These are phyloP conservation scores for Trialeurodes vaporariorum DNA, from an alignment of 1,140 invertebrate species.

Conservation along the genomic window DNA sequence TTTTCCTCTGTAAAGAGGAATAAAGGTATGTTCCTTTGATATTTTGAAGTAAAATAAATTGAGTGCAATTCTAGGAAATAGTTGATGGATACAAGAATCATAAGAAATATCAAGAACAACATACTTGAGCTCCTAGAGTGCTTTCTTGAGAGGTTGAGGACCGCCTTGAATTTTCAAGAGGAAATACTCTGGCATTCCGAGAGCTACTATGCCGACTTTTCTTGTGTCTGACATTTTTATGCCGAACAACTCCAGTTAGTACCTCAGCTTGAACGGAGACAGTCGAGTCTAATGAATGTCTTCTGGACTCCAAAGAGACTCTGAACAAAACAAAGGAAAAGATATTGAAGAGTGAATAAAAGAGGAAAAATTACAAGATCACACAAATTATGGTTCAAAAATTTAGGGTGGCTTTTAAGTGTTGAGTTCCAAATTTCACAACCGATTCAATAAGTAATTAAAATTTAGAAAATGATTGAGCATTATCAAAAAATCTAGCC, in stretches of 20 bases:
- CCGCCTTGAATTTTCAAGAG: conserved; percentile 43
- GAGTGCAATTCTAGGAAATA: conserved; percentile 36
- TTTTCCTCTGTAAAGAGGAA: too few species aligned
- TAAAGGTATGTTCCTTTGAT: too few species aligned
- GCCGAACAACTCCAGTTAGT: conserved; percentile 54
- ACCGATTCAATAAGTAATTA: too few species aligned
- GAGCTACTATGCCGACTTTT: conserved; percentile 25
- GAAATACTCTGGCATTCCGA: too few species aligned
- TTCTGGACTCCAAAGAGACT: conserved; percentile 65
- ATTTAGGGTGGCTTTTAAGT: too few species aligned
- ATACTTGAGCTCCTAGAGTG: conserved; percentile 48
- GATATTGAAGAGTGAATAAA: too few species aligned
- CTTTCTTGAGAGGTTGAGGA: conserved; percentile 69
- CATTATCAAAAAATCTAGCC: too few species aligned
- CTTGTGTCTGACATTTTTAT: conserved; percentile 27
- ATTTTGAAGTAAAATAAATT: too few species aligned
- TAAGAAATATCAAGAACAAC: conserved; percentile 34
- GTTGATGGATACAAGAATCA: conserved; percentile 35
- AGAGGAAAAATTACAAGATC: too few species aligned
- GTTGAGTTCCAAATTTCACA: too few species aligned
- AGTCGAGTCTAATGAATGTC: conserved; percentile 74
- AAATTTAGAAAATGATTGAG: too few species aligned
- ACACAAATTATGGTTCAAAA: too few species aligned
- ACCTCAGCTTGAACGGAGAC: conserved; percentile 69
- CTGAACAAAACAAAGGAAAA: conserved; percentile 40